Evolutionary conservation across 2,113 vertebrate genomes (phyloP), one percentile per base, ranked within the genome.

Genomic region (Triplophysa tibetana): DNA sequence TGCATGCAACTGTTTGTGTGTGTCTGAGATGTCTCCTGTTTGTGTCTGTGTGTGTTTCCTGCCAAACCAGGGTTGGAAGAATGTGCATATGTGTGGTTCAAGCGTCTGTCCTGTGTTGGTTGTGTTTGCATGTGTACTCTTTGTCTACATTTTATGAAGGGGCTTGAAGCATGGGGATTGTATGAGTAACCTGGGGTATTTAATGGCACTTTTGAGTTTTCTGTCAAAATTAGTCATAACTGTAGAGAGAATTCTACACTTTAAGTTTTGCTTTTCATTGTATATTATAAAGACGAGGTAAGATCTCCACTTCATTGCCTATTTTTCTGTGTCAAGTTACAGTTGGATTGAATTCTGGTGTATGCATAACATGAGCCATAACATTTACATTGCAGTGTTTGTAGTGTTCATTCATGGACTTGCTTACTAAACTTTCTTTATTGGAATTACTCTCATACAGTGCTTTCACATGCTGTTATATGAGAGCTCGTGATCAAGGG

Each of bases 21-120:
- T 69, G 43, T 45, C 23, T 63, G 4, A 66, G 50, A 54, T 43
- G 41, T 58, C 54, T 11, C n/a, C 54, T 64, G 62, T 73, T 56
- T 79, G 74, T 56, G 65, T 81, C n/a, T 84, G 29, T 81, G 70
- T 79, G 62, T 78, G 64, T 78, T 63, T 74, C 56, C 64, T 72
- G 45, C 58, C 60, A 68, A 70, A 14, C 33, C 43, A 17, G 29
- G 26, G 41, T 48, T 79, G 10, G 69, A 9, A 48, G 43, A 11
- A 41, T 69, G 67, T 62, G 61, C 52, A 65, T 56, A 26, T 77
- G 48, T 69, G 54, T 64, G 19, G 75, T 8, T 50, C 58, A 38
- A 69, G 48, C n/a, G 21, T 9, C 66, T 14, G 13, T 56, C 52
- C 17, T 50, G 41, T 33, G 17, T 38, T 38, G 33, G 33, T 38